Percentiles rank a stretch among this genome's conserved stretches.
phyloP scores from a whole-genome alignment of 2,888 invertebrate species.

The Polydrusus cervinus region DNA sequence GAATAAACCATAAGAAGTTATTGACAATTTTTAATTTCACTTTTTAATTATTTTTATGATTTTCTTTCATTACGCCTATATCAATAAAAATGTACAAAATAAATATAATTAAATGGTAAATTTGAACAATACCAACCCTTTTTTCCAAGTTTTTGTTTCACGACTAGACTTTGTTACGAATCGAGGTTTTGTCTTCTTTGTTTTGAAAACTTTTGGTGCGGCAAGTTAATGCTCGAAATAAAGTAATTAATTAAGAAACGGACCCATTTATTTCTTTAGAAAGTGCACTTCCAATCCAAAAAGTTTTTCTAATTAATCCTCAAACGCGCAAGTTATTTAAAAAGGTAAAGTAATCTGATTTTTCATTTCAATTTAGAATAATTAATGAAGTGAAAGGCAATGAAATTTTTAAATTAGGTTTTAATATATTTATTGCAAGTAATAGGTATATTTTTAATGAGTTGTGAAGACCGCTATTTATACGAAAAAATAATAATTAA shows the following conservation, averaged over 20 bases:
- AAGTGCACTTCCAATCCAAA: conserved; percentile 35
- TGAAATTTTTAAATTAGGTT: conserved; percentile 10
- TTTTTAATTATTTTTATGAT: too few species aligned
- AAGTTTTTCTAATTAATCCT: conserved; percentile 42
- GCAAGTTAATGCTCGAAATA: conserved; percentile 39
- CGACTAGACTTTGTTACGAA: conserved; percentile 28
- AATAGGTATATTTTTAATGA: neutral
- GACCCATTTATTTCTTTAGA: conserved; percentile 40
- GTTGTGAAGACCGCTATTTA: too few species aligned
- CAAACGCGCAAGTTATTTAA: conserved; percentile 32
- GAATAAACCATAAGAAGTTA: too few species aligned
- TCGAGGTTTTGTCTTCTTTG: conserved; percentile 31
- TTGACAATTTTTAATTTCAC: too few species aligned
- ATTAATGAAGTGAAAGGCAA: conserved; percentile 30
- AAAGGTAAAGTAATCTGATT: conserved; percentile 32
- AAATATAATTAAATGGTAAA: conserved; percentile 6
- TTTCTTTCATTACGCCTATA: too few species aligned
- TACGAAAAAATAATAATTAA: too few species aligned
- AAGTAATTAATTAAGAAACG: conserved; percentile 40
- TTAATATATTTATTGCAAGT: neutral
- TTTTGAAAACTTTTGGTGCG: conserved; percentile 40
- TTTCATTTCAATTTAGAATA: conserved; percentile 21
- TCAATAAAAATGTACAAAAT: neutral
- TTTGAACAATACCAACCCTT: conserved; percentile 10
- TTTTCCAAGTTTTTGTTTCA: conserved; percentile 21